These are phyloP conservation scores for Dynastes hyllus DNA, from an alignment of 2,888 invertebrate species.

Conservation along the genomic window DNA sequence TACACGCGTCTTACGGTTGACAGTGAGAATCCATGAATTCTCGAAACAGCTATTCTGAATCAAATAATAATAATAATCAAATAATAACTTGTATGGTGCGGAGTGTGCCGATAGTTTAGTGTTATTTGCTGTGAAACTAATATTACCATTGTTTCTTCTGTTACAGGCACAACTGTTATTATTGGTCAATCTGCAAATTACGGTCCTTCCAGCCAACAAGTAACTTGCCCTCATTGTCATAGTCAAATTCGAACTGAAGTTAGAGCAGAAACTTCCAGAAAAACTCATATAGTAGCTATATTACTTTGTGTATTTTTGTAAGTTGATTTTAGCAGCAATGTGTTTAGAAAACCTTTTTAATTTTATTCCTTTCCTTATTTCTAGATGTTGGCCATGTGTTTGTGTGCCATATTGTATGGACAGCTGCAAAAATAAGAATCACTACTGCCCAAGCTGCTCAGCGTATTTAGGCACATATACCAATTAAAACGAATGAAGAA, in stretches of 20 bases:
- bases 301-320: constrained; percentile 40
- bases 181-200: constrained; percentile 6
- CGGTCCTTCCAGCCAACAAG: constrained; percentile 14
- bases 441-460: constrained; percentile 48
- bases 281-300: constrained; percentile 41
- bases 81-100: too few species aligned
- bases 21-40: too few species aligned
- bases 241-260: constrained; percentile 21
- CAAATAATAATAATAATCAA: too few species aligned
- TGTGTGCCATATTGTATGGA: constrained; percentile 50
- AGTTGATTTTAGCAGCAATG: constrained; percentile 9
- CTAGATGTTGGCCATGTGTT: constrained; percentile 50
- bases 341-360: not conserved
- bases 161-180: constrained; percentile 19
- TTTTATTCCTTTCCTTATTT: constrained; percentile 1
- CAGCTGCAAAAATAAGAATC: constrained; percentile 51
- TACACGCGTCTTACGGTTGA: too few species aligned
- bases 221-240: constrained; percentile 34
- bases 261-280: constrained; percentile 31
- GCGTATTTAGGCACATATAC: constrained; percentile 43
- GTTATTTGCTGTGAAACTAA: too few species aligned
- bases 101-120: too few species aligned
- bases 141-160: too few species aligned
- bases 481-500: not conserved
- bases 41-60: too few species aligned